Evolutionary conservation across 2,113 vertebrate genomes (phyloP), one percentile per base, ranked within the genome.

Genomic region (Sphaerodactylus townsendi): DNA sequence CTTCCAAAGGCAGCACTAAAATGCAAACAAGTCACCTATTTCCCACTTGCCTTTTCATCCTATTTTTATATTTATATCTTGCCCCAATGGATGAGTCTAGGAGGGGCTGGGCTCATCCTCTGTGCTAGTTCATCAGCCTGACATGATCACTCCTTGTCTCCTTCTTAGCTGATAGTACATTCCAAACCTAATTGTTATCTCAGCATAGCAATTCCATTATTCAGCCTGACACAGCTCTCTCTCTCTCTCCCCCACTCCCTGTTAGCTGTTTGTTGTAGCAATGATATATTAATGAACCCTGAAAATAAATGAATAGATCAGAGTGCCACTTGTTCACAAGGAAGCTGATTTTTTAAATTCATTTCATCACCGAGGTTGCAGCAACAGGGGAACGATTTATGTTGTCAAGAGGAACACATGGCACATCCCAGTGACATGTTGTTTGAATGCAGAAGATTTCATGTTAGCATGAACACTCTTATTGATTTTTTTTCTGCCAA

Each of bases 231-330:
- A 94, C 92, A 88, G 86, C 78, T 86, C 39, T 56, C 48, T 50
- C 48, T 50, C 53, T 21, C 53, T 19, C 66, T 65, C 65, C 35
- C 30, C 4, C 80, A 46, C 62, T 85, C 90, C 94, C 94, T 92
- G 90, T 95, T 92, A 93, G 96, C 95, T 96, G 96, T 96, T 96
- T 96, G 95, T 95, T 95, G 93, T 94, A 46, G 93, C 92, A 95
- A 96, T 97, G 96, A 96, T 96, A 95, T 96, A 96, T 96, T 96
- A 97, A 97, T 96, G 94, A 96, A 93, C 87, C 91, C 94, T 93
- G 93, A 94, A 96, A 95, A 95, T 94, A 96, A 96, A 94, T 91
- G 94, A 95, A 93, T 33, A 53, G 95, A 96, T 96, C 94, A 94
- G 90, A 96, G 93, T 21, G 82, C 88, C 2, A 69, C 95, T 95